Percentiles rank a stretch among this genome's conserved stretches.
These are phyloP conservation scores for Lymantria monacha DNA, from an alignment of 2,888 invertebrate genomes.

Conservation along the genomic window DNA sequence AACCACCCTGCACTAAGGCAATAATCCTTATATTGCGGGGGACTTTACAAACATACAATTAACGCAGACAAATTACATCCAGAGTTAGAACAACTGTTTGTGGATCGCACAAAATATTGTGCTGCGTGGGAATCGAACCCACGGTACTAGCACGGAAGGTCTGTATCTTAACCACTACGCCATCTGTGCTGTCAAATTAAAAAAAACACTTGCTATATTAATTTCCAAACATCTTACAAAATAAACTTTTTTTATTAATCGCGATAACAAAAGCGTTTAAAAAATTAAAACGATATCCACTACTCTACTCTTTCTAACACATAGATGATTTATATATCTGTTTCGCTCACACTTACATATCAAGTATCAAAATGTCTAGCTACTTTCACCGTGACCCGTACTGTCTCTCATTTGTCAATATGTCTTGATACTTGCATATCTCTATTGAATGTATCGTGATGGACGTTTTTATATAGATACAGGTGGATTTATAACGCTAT, in stretches of 20 bases:
- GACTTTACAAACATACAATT: too few species aligned
- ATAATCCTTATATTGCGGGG: too few species aligned
- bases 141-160: too few species aligned
- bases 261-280: not conserved
- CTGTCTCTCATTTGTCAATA: slow-evolving; percentile 52
- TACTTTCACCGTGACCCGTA: slow-evolving; percentile 65
- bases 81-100: too few species aligned
- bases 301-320: slow-evolving; percentile 8
- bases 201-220: not conserved
- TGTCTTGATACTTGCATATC: slow-evolving; percentile 37
- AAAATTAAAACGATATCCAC: not conserved
- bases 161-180: too few species aligned
- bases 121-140: too few species aligned
- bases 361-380: slow-evolving; percentile 49
- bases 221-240: not conserved
- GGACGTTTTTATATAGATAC: slow-evolving; percentile 11
- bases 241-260: not conserved
- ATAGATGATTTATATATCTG: not conserved
- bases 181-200: too few species aligned
- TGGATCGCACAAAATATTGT: too few species aligned
- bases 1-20: too few species aligned
- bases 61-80: too few species aligned
- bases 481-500: too few species aligned
- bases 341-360: slow-evolving; percentile 23
- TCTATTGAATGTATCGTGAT: slow-evolving; percentile 32